Conservation (phyloP, 2,888 invertebrate genomes). For the Cinara cedri region DNA sequence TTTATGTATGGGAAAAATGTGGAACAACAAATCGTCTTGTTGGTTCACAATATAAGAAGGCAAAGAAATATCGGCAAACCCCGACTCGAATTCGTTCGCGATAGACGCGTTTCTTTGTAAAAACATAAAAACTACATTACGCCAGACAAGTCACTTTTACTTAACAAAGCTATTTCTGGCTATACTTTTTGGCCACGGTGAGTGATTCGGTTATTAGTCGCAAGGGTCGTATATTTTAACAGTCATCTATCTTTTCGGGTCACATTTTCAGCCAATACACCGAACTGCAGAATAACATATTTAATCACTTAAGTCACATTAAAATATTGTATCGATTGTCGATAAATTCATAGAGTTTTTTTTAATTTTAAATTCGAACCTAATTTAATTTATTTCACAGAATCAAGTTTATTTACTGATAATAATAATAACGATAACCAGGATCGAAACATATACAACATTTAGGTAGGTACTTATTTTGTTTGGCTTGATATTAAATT, state of each 20-base stretch:
- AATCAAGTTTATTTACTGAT: too few species aligned
- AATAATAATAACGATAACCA: too few species aligned
- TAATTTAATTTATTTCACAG: too few species aligned
- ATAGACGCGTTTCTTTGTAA: not conserved
- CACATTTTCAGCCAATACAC: too few species aligned
- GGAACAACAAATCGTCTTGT: conserved; percentile 33
- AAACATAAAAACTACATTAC: conserved; percentile 43
- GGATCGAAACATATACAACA: too few species aligned
- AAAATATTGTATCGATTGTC: too few species aligned
- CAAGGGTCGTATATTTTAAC: conserved; percentile 8
- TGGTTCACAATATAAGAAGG: not conserved
- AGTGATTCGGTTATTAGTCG: conserved; percentile 21
- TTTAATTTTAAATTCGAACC: too few species aligned
- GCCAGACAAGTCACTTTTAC: conserved; percentile 33
- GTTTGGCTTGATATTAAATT: too few species aligned
- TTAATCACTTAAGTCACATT: too few species aligned
- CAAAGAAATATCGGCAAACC: conserved; percentile 19
- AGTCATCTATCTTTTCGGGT: conserved; percentile 13
- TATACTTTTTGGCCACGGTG: not conserved
- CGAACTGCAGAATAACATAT: too few species aligned
- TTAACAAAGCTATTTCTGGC: conserved; percentile 18
- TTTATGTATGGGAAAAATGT: conserved; percentile 15
- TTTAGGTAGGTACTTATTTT: too few species aligned
- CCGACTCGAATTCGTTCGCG: not conserved
- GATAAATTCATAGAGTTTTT: too few species aligned